Conservation (phyloP, 1,140 invertebrate genomes). For the Pseudomyrmex pallidus region DNA sequence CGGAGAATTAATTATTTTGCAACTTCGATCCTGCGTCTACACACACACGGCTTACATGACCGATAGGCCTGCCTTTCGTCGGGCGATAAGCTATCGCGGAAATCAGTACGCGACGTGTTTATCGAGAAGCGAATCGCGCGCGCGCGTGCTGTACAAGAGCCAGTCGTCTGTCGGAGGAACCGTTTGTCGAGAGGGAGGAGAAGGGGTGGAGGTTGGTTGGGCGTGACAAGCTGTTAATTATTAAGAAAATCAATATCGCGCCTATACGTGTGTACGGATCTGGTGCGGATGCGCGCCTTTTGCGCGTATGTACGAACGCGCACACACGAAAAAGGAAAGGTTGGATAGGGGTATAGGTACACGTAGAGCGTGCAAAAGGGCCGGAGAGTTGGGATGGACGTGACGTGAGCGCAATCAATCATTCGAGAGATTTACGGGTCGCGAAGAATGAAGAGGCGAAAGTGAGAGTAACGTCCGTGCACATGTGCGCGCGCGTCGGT, state of each 20-base stretch:
- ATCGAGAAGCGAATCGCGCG: slow-evolving; percentile 35
- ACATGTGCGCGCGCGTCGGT: slow-evolving; percentile 18
- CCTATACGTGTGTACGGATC: slow-evolving; percentile 26
- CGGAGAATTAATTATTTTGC: slow-evolving; percentile 29
- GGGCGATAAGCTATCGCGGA: slow-evolving; percentile 47
- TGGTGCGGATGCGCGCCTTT: slow-evolving; percentile 11
- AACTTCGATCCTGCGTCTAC: neutral
- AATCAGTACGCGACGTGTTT: slow-evolving; percentile 59
- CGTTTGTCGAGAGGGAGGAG: slow-evolving; percentile 19
- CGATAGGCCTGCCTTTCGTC: slow-evolving; percentile 1
- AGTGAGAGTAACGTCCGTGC: slow-evolving; percentile 27
- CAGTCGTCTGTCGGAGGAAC: slow-evolving; percentile 18
- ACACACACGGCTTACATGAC: neutral
- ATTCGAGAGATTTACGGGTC: slow-evolving; percentile 62
- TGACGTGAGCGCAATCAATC: slow-evolving; percentile 70
- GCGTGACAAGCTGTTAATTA: slow-evolving; percentile 69
- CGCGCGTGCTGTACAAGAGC: neutral
- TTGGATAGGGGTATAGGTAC: neutral
- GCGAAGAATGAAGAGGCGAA: slow-evolving; percentile 52
- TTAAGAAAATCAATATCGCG: slow-evolving; percentile 67
- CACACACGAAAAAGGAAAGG: slow-evolving; percentile 60
- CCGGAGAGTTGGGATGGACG: slow-evolving; percentile 53
- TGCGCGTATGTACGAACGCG: neutral
- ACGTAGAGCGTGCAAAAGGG: slow-evolving; percentile 65
- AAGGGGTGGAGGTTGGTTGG: neutral